A percentile compares a stretch with the other conserved stretches of the same genome.
Evolutionary conservation across 2,797 vertebrate genomes (phyloP).

Genomic region (Parotocinclus haroldoi): DNA sequence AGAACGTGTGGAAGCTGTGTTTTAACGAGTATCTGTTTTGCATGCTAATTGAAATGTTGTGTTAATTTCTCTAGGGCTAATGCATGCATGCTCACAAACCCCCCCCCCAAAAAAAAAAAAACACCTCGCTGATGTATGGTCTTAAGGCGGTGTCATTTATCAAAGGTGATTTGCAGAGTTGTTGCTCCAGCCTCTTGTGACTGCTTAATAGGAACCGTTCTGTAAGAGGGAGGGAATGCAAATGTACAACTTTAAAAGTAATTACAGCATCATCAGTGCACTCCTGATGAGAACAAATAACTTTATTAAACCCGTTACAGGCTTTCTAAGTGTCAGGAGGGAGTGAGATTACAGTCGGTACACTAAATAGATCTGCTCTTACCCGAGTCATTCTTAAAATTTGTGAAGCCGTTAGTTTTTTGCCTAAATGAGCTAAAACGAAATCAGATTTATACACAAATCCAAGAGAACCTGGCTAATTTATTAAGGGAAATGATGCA

Average conservation of each 20-base stretch:
- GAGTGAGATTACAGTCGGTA: neutral
- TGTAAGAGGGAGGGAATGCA: neutral
- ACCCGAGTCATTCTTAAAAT: too few species aligned
- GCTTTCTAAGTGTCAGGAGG: too few species aligned
- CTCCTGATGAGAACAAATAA: neutral
- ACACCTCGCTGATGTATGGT: neutral
- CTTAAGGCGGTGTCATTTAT: constrained; percentile 4
- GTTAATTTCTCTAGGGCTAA: neutral
- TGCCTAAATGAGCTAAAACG: too few species aligned
- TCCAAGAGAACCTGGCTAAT: too few species aligned
- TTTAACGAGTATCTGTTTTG: constrained; percentile 4
- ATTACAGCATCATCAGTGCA: neutral
- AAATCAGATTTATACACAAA: too few species aligned
- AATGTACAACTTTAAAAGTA: neutral
- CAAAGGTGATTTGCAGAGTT: too few species aligned
- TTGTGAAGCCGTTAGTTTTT: too few species aligned
- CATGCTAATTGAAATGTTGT: constrained; percentile 2
- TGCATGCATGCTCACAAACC: constrained; percentile 2
- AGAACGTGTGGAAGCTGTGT: neutral
- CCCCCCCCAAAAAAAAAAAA: too few species aligned
- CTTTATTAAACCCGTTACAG: neutral
- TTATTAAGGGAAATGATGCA: too few species aligned
- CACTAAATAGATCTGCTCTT: too few species aligned
- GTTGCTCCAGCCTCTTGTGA: neutral
- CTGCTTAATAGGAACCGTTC: neutral